phyloP scores from a whole-genome alignment of 2,797 vertebrate genomes.

The Lagocephalus sceleratus region DNA sequence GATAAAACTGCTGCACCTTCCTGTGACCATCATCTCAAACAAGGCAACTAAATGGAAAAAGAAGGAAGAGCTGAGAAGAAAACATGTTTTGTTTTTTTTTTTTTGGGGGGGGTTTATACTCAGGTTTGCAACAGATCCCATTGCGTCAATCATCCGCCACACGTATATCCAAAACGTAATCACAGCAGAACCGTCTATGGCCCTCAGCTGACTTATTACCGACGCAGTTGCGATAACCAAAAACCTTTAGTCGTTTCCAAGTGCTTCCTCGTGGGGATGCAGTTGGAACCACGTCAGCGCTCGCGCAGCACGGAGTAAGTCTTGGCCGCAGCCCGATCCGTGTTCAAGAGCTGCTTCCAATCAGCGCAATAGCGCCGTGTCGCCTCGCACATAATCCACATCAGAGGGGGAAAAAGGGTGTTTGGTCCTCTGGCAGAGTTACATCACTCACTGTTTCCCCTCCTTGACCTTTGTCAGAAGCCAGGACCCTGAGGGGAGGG shows the following conservation, averaged over 20 bases:
- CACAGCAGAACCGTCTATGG: neutral
- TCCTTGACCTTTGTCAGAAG: slow-evolving; percentile 52
- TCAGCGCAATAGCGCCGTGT: slow-evolving; percentile 43
- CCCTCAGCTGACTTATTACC: slow-evolving; percentile 6
- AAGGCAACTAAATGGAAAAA: no score
- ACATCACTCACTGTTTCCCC: slow-evolving; percentile 60
- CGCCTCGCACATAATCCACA: slow-evolving; percentile 61
- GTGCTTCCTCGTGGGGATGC: slow-evolving; percentile 12
- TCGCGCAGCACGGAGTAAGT: slow-evolving; percentile 35
- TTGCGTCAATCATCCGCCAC: neutral
- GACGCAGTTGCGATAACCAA: slow-evolving; percentile 6
- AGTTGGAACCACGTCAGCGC: slow-evolving; percentile 38
- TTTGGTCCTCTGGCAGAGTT: slow-evolving; percentile 38
- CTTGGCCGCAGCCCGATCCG: slow-evolving; percentile 38
- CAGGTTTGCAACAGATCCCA: slow-evolving; percentile 1
- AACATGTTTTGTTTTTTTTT: no score
- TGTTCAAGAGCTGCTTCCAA: slow-evolving; percentile 41
- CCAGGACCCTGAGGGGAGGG: slow-evolving; percentile 32
- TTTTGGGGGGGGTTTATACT: no score
- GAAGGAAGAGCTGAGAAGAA: no score
- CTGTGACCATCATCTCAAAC: no score
- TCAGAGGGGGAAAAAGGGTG: slow-evolving; percentile 46
- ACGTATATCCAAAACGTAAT: neutral
- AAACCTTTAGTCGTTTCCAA: slow-evolving; percentile 6
- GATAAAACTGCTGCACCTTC: no score